These are phyloP conservation scores for Mesitornis unicolor DNA, from an alignment of 2,113 vertebrate species.

Conservation along the genomic window DNA sequence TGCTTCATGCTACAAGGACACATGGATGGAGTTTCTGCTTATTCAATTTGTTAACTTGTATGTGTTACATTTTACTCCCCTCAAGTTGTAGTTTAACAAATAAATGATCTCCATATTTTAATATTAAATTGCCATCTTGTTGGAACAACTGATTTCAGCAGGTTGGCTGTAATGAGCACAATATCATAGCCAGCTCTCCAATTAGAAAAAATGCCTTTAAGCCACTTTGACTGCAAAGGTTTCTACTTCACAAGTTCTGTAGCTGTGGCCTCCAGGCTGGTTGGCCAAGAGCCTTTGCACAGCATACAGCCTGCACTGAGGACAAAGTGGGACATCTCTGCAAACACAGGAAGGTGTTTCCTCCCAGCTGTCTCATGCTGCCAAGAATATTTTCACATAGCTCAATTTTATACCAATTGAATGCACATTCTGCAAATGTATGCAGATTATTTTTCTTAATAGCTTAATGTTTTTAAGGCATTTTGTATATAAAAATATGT, in stretches of 20 bases:
- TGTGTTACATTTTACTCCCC: background rate
- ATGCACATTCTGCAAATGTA: background rate
- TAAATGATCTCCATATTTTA: background rate
- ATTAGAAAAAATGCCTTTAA: background rate
- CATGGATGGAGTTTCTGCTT: background rate
- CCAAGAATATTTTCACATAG: background rate
- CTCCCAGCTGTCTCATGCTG: background rate
- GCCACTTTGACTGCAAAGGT: background rate
- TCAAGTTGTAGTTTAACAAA: background rate
- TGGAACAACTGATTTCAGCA: background rate
- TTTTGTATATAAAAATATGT: background rate
- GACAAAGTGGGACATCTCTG: background rate
- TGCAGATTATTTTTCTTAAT: background rate
- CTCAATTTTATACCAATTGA: background rate
- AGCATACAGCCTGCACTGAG: rapidly evolving
- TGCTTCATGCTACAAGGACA: rapidly evolving
- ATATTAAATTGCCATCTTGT: background rate
- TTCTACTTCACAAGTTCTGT: background rate
- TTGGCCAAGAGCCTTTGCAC: background rate
- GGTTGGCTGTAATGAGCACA: background rate
- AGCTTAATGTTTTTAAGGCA: background rate
- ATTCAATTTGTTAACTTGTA: background rate
- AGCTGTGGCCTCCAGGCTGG: background rate
- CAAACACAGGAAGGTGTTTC: background rate
- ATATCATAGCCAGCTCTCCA: background rate